A percentile compares a stretch with the other conserved stretches of the same genome.
Evolutionary conservation across 1,140 invertebrate species (phyloP).

Genomic region (Atta colombica): DNA sequence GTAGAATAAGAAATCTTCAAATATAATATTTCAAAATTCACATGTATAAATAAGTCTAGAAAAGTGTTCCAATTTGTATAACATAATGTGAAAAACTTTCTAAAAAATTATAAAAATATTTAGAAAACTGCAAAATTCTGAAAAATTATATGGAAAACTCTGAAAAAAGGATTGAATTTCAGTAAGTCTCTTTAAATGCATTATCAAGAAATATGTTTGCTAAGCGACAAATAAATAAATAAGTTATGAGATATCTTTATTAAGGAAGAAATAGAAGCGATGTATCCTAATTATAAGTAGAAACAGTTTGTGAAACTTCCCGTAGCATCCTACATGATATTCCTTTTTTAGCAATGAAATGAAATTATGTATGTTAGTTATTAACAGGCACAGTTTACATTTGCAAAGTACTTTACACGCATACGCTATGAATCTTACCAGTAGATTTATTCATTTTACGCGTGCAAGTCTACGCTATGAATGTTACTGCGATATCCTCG

Average conservation of each 20-base stretch:
- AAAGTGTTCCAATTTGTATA: too few species aligned
- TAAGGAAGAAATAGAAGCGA: not conserved
- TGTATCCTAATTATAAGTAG: not conserved
- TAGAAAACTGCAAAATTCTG: too few species aligned
- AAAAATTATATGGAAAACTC: too few species aligned
- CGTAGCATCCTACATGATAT: not conserved
- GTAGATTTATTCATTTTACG: conserved; percentile 15
- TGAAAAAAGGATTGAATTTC: too few species aligned
- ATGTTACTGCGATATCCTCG: conserved; percentile 14
- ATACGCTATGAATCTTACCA: conserved; percentile 12
- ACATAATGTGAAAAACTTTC: too few species aligned
- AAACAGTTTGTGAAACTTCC: not conserved
- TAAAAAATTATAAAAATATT: too few species aligned
- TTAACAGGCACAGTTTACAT: not conserved
- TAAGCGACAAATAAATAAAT: not conserved
- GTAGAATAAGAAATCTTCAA: too few species aligned
- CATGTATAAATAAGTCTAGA: too few species aligned
- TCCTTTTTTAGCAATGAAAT: not conserved
- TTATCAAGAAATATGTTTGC: not conserved
- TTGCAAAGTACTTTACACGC: conserved; percentile 28
- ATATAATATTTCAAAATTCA: too few species aligned
- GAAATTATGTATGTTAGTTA: not conserved
- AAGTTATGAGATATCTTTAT: not conserved
- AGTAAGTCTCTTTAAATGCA: not conserved
- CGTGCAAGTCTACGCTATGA: not conserved